phyloP scores from a whole-genome alignment of 2,888 invertebrate species.

The Hipparchia semele region DNA sequence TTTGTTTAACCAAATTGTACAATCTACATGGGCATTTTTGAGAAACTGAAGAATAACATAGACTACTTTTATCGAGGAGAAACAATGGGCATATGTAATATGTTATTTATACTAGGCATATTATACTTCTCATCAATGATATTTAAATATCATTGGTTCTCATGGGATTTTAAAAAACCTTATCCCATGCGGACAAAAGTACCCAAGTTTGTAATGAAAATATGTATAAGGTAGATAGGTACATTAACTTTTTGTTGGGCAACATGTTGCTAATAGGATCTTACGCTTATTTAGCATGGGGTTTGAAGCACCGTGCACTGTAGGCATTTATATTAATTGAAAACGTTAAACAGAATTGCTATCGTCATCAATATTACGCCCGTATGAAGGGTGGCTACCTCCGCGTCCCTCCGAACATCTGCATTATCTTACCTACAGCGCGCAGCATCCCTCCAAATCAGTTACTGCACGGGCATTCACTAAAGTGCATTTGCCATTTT shows the following conservation, averaged over 20 bases:
- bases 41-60: no score
- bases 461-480: constrained; percentile 72
- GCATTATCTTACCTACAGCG: constrained; percentile 76
- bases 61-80: no score
- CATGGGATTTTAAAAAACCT: no score
- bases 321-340: constrained; percentile 76
- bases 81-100: no score
- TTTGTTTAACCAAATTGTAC: background rate
- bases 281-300: background rate
- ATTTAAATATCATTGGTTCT: no score
- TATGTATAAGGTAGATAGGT: background rate
- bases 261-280: constrained; percentile 5
- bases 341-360: constrained; percentile 69
- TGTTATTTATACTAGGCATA: no score
- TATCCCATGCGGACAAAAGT: no score
- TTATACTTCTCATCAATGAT: no score
- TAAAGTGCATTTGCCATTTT: constrained; percentile 78
- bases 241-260: background rate
- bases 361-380: constrained; percentile 67
- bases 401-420: constrained; percentile 64
- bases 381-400: constrained; percentile 47
- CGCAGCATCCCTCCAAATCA: constrained; percentile 64
- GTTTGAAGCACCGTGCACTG: constrained; percentile 5
- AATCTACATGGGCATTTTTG: no score
- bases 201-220: no score